phyloP scores from a whole-genome alignment of 1,140 invertebrate species.

The Heterodera carotae region DNA sequence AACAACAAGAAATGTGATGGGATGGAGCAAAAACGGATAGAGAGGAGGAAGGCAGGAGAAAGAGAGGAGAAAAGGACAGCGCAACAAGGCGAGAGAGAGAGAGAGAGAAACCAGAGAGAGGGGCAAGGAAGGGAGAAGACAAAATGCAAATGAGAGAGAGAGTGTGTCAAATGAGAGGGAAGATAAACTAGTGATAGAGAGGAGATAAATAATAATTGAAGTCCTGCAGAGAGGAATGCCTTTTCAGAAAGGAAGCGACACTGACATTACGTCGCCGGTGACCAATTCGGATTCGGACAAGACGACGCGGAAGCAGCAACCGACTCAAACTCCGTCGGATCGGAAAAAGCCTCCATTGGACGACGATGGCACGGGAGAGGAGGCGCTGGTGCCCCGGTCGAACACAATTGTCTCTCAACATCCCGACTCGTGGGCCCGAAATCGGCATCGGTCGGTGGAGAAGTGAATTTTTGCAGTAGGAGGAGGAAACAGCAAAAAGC shows the following conservation, averaged over 20 bases:
- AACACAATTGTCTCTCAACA: slow-evolving; percentile 23
- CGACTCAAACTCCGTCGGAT: not conserved
- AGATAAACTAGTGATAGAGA: not conserved
- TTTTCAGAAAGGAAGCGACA: slow-evolving; percentile 29
- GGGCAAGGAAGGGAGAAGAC: too few relatives aligned
- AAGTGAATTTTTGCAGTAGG: slow-evolving; percentile 10
- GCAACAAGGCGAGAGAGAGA: too few relatives aligned
- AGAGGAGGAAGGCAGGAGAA: too few relatives aligned
- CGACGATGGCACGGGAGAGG: not conserved
- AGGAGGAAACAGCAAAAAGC: not conserved
- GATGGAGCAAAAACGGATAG: too few relatives aligned
- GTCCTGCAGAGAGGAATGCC: not conserved
- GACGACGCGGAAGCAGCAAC: slow-evolving; percentile 12
- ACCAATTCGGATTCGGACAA: not conserved
- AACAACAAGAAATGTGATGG: not conserved
- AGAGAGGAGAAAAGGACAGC: too few relatives aligned
- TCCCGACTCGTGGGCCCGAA: slow-evolving; percentile 19
- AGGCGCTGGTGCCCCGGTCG: slow-evolving; percentile 16
- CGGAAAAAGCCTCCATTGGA: slow-evolving; percentile 10
- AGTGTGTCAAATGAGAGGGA: not conserved
- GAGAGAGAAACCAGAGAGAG: too few relatives aligned
- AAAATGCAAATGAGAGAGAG: not conserved
- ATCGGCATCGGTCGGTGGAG: slow-evolving; percentile 26
- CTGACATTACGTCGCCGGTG: slow-evolving; percentile 7
- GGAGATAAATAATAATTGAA: not conserved